phyloP scores from a whole-genome alignment of 2,113 vertebrate species.

The Lethenteron reissneri region DNA sequence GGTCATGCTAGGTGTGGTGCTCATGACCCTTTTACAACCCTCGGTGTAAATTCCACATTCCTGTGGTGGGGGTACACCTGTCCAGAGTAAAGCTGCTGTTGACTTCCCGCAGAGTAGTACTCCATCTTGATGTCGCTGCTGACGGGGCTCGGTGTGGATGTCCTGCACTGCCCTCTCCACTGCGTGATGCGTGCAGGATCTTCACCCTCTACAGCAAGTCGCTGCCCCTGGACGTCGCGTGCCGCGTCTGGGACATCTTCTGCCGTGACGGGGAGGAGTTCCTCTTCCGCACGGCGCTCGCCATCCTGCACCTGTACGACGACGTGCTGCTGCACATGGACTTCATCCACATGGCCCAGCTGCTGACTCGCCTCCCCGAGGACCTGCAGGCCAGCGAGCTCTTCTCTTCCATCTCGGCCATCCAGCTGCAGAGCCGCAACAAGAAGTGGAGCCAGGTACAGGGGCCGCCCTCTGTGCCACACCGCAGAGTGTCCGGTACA shows the following conservation, averaged over 20 bases:
- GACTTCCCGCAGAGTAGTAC: too few species aligned
- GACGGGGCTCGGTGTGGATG: too few species aligned
- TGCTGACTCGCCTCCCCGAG: slow-evolving; percentile 68
- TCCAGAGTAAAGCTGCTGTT: too few species aligned
- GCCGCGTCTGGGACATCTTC: slow-evolving; percentile 87
- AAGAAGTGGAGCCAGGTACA: slow-evolving; percentile 71
- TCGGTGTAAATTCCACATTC: too few species aligned
- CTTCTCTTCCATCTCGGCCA: slow-evolving; percentile 44
- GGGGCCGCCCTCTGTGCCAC: not conserved
- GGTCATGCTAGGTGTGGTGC: too few species aligned
- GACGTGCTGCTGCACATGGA: slow-evolving; percentile 74
- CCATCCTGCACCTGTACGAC: slow-evolving; percentile 58
- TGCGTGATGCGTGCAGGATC: slow-evolving; percentile 35
- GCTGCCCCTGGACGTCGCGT: slow-evolving; percentile 65
- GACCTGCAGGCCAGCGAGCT: slow-evolving; percentile 45
- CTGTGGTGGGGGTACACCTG: too few species aligned
- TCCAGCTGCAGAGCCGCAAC: slow-evolving; percentile 74
- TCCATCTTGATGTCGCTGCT: too few species aligned
- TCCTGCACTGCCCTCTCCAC: too few species aligned
- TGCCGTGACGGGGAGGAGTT: slow-evolving; percentile 82
- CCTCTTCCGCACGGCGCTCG: slow-evolving; percentile 69
- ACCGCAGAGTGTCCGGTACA: not conserved
- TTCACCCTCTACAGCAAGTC: slow-evolving; percentile 86
- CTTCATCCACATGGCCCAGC: slow-evolving; percentile 89
- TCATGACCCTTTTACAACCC: too few species aligned